Base-by-base conservation (phyloP, 1,140 invertebrate species). In the Arctopsyche grandis region DNA sequence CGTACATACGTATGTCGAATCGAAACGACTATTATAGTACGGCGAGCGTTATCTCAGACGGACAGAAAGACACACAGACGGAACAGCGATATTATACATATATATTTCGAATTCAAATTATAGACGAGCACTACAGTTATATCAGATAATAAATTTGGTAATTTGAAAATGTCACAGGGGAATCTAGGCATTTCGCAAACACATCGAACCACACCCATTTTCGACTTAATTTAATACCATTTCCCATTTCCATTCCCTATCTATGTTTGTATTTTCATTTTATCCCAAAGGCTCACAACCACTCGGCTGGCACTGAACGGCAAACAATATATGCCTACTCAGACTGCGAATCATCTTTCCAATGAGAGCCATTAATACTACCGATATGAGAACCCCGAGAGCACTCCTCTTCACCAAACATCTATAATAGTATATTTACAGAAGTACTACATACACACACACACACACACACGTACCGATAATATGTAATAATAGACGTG, bases 281-380 rank as follows among this genome's bases (percentile, higher is more conserved):
- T 60, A 3, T 21, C n/a, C 16, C 21, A 19, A 19, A 21, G 56
- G 56, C 56, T 60, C 19, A 60, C 19, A 60, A 60, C 56, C 16
- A 21, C 56, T 19, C 7, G 56, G 16, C 21, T 9, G 56, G 16
- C 16, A 16, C 21, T 60, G 56, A 60, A 60, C 21, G 56, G 56
- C 16, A 60, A 60, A 60, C 56, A 60, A 60, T 19, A 60, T 60
- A 60, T 21, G 12, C 12, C n/a, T 19, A 60, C 56, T 60, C 14
- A 9, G n/a, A n/a, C 16, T 60, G 14, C 21, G 9, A 9, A 60
- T 19, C 56, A 19, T 60, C 16, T 19, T 26, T 24, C 9, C 63
- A 66, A 66, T 66, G 24, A 26, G 63, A 26, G 24, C 21, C 63
- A 26, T 66, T 66, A 66, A 66, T 66, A 26, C 63, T 12, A n/a